phyloP scores from a whole-genome alignment of 2,113 vertebrate species.

The Eretmodus cyanostictus region DNA sequence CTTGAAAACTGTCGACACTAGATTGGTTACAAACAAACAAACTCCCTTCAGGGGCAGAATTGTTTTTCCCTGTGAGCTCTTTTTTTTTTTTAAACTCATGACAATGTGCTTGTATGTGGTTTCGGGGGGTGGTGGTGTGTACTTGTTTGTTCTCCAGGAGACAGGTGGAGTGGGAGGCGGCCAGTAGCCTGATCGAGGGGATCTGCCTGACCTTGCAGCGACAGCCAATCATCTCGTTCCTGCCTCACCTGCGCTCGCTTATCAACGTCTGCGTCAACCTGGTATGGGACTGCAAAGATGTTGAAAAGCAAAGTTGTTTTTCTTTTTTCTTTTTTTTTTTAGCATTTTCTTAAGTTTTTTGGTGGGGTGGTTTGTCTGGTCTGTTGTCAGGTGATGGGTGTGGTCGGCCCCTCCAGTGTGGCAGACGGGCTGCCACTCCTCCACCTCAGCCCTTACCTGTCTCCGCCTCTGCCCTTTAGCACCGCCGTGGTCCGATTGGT shows the following conservation, averaged over 20 bases:
- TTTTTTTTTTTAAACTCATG: neutral
- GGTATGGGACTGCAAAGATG: conserved; percentile 68
- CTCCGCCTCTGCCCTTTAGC: conserved; percentile 98
- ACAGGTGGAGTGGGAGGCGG: conserved; percentile 99
- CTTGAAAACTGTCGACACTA: neutral
- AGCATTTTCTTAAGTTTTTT: neutral
- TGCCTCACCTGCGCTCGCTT: conserved; percentile 96
- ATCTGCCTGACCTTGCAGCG: conserved; percentile 99
- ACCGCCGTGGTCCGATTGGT: conserved; percentile 97
- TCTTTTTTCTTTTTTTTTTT: neutral
- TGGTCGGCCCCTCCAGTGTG: conserved; percentile 98
- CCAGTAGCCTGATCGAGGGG: conserved; percentile 98
- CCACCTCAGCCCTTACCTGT: conserved; percentile 99
- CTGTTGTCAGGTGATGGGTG: conserved; percentile 90
- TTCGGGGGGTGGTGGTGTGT: neutral
- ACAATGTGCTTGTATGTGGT: neutral
- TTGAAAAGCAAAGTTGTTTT: neutral
- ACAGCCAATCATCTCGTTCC: conserved; percentile 98
- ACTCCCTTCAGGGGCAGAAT: neutral
- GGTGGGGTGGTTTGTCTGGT: neutral
- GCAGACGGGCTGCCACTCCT: conserved; percentile 96
- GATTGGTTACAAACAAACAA: neutral
- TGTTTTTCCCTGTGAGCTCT: neutral
- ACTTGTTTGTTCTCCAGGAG: conserved; percentile 77
- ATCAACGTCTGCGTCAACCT: conserved; percentile 99